Conservation (phyloP, 2,113 vertebrate genomes). For the Andinoacara biseriatus region DNA sequence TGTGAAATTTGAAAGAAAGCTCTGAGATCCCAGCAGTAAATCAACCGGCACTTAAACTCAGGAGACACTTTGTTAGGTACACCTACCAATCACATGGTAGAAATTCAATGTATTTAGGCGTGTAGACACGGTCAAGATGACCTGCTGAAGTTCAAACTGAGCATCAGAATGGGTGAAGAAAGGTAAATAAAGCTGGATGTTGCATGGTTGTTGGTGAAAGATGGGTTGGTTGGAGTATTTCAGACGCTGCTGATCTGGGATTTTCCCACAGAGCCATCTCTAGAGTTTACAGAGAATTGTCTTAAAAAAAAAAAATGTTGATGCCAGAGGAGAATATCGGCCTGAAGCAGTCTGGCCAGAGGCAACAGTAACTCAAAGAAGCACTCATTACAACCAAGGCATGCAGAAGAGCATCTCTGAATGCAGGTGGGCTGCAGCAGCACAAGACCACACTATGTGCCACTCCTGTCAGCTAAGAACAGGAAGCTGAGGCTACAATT, state of each 20-base stretch:
- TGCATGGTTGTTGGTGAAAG: not conserved
- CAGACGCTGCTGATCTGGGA: too few species aligned
- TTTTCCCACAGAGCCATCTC: not conserved
- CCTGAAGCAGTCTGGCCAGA: too few species aligned
- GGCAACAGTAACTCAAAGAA: not conserved
- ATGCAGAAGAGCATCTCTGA: not conserved
- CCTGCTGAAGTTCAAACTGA: not conserved
- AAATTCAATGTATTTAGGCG: not conserved
- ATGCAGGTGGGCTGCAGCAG: too few species aligned
- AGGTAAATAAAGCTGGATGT: not conserved
- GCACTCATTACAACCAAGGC: not conserved
- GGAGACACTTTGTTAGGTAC: not conserved
- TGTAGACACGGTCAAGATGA: not conserved
- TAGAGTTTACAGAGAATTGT: not conserved
- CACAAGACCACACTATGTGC: not conserved
- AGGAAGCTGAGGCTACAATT: not conserved
- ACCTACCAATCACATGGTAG: not conserved
- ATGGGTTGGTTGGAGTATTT: not conserved
- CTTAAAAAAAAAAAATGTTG: not conserved
- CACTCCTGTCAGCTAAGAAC: not conserved
- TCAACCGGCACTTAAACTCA: not conserved
- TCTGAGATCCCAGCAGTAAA: not conserved
- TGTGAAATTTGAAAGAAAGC: not conserved
- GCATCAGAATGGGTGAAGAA: not conserved
- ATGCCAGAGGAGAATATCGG: not conserved